Conservation (phyloP, 2,888 invertebrate species). For the Idaea aversata region DNA sequence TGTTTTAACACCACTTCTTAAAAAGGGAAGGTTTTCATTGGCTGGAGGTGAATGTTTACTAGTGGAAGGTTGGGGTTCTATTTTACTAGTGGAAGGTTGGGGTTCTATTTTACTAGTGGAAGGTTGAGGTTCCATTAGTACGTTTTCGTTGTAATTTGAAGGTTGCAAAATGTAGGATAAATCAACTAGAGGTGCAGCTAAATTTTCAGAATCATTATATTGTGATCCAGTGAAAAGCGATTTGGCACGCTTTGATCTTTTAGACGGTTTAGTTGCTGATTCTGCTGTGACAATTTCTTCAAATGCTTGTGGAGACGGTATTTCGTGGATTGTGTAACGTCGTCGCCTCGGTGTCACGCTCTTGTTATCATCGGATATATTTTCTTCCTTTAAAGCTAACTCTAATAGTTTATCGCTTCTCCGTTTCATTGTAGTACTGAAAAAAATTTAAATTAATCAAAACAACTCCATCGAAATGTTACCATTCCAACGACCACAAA, state of each 20-base stretch:
- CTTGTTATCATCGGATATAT: constrained; percentile 5
- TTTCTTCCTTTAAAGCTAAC: constrained; percentile 16
- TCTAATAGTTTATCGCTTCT: constrained; percentile 14
- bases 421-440: constrained; percentile 8
- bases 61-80: constrained; percentile 8
- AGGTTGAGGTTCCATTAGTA: background rate
- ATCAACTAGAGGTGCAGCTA: constrained; percentile 8
- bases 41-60: constrained; percentile 11
- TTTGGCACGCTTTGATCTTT: constrained; percentile 12
- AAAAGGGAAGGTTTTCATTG: constrained; percentile 10
- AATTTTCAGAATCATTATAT: constrained; percentile 6
- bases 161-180: constrained; percentile 6
- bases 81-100: constrained; percentile 17
- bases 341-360: constrained; percentile 10
- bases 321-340: constrained; percentile 10
- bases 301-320: constrained; percentile 11
- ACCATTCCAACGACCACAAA: background rate
- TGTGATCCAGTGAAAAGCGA: constrained; percentile 11
- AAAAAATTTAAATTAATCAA: background rate
- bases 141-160: constrained; percentile 12
- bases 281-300: constrained; percentile 9
- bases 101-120: constrained; percentile 12
- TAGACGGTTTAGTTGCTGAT: constrained; percentile 5
- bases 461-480: no score
- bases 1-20: constrained; percentile 10